Evolutionary conservation across 2,888 invertebrate genomes (phyloP).

Genomic region (Sepiola atlantica): DNA sequence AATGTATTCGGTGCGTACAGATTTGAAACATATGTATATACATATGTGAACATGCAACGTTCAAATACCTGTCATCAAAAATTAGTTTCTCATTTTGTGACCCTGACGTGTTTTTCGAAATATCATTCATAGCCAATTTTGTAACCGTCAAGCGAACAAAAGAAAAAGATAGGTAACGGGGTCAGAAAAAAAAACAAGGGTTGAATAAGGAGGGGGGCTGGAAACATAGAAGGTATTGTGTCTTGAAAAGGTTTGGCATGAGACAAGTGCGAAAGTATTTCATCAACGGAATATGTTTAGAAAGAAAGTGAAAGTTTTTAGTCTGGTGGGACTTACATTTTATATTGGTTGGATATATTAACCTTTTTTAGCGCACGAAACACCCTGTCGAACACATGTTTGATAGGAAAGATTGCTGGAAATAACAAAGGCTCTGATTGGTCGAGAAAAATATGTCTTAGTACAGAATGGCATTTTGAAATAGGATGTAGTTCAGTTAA

Average conservation of each 20-base stretch:
- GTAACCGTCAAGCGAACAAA: neutral
- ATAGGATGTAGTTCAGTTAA: too few species aligned
- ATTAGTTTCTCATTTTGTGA: neutral
- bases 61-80: constrained; percentile 19
- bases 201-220: too few species aligned
- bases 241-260: neutral
- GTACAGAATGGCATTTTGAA: too few species aligned
- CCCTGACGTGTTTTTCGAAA: neutral
- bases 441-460: too few species aligned
- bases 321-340: neutral
- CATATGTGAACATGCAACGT: neutral
- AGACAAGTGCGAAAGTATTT: neutral
- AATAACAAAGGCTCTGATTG: too few species aligned
- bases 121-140: neutral
- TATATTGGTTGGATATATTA: neutral
- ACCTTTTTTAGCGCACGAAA: too few species aligned
- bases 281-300: neutral
- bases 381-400: too few species aligned
- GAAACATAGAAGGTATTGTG: neutral
- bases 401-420: too few species aligned
- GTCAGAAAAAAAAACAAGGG: neutral
- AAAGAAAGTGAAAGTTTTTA: neutral
- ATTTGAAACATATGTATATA: neutral
- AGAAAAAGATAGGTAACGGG: neutral
- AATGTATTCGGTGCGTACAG: neutral